Percentiles rank a stretch among this genome's conserved stretches.
These are phyloP conservation scores for Pterocles gutturalis DNA, from an alignment of 2,113 vertebrate genomes.

Conservation along the genomic window DNA sequence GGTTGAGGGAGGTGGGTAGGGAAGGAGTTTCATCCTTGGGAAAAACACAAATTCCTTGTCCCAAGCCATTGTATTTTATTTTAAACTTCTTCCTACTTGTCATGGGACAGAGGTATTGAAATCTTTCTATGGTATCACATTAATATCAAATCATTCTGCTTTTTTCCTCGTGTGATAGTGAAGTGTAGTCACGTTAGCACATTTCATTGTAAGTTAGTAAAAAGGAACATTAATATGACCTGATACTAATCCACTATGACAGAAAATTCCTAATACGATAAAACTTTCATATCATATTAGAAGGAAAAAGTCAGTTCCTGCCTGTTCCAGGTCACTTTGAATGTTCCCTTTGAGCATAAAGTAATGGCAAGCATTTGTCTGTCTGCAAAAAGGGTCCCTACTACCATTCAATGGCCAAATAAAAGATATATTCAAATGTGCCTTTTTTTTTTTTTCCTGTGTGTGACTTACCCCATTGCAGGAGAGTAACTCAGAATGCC, in stretches of 20 bases:
- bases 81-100: slow-evolving; percentile 1
- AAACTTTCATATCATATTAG: slow-evolving; percentile 80
- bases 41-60: not conserved
- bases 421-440: not conserved
- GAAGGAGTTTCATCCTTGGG: not conserved
- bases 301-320: slow-evolving; percentile 69
- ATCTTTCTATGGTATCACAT: slow-evolving; percentile 45
- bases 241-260: slow-evolving; percentile 76
- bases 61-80: not conserved
- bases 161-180: slow-evolving; percentile 24
- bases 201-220: slow-evolving; percentile 77
- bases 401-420: slow-evolving; percentile 1
- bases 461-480: not conserved
- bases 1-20: too few species aligned
- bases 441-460: not conserved
- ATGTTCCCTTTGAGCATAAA: slow-evolving; percentile 53
- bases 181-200: slow-evolving; percentile 70
- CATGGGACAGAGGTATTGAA: slow-evolving; percentile 35
- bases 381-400: slow-evolving; percentile 40
- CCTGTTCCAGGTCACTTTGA: slow-evolving; percentile 73
- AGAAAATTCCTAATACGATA: slow-evolving; percentile 79
- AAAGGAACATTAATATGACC: slow-evolving; percentile 68
- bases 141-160: slow-evolving; percentile 34
- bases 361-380: slow-evolving; percentile 61
- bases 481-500: not conserved